Conservation (phyloP, 2,888 invertebrate species). For the Parnassius orleans region DNA sequence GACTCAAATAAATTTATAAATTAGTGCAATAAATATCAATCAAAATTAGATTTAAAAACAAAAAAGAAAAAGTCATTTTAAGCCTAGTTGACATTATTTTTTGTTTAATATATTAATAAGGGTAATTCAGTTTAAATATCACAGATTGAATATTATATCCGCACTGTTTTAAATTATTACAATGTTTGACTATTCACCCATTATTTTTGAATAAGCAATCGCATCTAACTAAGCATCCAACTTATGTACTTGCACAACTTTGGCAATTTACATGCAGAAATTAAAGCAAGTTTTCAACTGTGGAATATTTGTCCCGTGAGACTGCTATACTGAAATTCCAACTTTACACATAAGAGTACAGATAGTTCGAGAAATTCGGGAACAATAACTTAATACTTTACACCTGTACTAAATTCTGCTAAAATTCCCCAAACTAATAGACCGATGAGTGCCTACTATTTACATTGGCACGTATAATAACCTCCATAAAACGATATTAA, state of each 20-base stretch:
- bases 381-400: slow-evolving; percentile 23
- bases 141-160: not conserved
- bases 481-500: too few species aligned
- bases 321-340: slow-evolving; percentile 26
- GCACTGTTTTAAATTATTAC: not conserved
- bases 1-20: too few species aligned
- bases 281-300: slow-evolving; percentile 33
- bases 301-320: slow-evolving; percentile 33
- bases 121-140: not conserved
- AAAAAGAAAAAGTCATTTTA: too few species aligned
- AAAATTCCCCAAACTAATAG: not conserved
- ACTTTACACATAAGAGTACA: slow-evolving; percentile 30
- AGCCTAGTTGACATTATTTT: too few species aligned
- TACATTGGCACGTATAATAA: not conserved
- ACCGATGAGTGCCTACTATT: not conserved
- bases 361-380: slow-evolving; percentile 27
- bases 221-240: too few species aligned
- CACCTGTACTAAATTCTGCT: slow-evolving; percentile 18
- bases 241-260: slow-evolving; percentile 12
- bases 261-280: slow-evolving; percentile 32
- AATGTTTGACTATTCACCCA: not conserved
- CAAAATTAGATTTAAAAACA: too few species aligned
- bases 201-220: too few species aligned
- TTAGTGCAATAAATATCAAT: too few species aligned
- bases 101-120: too few species aligned